Evolutionary conservation across 2,888 invertebrate species (phyloP).

Genomic region (Glyphotaelius pellucidus): DNA sequence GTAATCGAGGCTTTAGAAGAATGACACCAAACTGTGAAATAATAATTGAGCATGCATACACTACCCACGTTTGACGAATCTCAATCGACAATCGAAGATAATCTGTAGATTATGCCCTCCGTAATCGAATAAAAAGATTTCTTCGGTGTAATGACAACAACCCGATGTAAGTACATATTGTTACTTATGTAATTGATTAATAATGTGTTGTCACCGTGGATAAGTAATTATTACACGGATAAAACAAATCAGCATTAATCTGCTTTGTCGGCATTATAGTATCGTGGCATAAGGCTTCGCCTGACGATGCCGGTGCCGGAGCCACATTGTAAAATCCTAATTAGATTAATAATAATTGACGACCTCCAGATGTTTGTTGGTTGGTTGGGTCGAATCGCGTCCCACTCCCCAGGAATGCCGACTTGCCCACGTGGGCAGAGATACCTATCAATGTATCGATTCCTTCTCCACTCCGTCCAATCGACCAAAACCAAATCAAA

Average conservation of each 20-base stretch:
- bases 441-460: background rate
- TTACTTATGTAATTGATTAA: background rate
- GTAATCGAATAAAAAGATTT: too few relatives aligned
- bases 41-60: too few relatives aligned
- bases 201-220: background rate
- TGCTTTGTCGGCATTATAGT: background rate
- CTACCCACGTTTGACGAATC: too few relatives aligned
- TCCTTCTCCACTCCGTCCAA: background rate
- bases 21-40: too few relatives aligned
- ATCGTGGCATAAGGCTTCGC: background rate
- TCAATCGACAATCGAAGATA: too few relatives aligned
- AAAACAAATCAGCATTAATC: background rate
- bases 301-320: background rate
- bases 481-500: background rate
- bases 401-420: background rate
- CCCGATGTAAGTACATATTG: background rate
- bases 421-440: background rate
- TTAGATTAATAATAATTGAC: background rate
- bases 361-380: background rate
- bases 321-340: background rate
- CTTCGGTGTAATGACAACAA: too few relatives aligned
- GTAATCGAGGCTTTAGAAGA: too few relatives aligned
- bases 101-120: too few relatives aligned
- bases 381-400: background rate
- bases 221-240: background rate